These are phyloP conservation scores for Synaphobranchus kaupii DNA, from an alignment of 2,797 vertebrate species.

Conservation along the genomic window DNA sequence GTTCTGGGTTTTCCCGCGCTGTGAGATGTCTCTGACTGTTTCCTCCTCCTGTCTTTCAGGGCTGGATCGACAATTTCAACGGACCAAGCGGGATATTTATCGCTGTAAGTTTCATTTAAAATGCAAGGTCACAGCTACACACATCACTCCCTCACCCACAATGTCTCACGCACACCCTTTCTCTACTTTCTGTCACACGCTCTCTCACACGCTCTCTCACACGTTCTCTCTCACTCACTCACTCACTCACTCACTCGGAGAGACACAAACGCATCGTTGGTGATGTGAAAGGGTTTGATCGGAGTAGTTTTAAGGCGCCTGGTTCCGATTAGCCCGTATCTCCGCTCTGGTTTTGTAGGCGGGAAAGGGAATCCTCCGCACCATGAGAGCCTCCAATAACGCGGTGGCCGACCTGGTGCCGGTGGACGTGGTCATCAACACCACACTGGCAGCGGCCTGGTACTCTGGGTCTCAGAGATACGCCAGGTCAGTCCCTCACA, in stretches of 20 bases:
- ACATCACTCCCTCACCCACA: neutral
- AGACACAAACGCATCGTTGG: neutral
- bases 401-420: constrained; percentile 96
- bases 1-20: neutral
- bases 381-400: constrained; percentile 92
- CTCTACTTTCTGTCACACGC: too few species aligned
- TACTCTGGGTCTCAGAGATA: constrained; percentile 91
- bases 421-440: constrained; percentile 94
- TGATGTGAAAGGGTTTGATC: neutral
- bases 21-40: neutral
- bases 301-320: neutral
- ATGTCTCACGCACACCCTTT: neutral
- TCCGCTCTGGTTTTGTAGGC: constrained; percentile 72
- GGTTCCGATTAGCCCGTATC: too few species aligned
- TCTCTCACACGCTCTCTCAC: too few species aligned
- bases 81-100: constrained; percentile 98
- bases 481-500: constrained; percentile 66
- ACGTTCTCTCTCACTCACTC: too few species aligned
- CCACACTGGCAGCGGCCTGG: constrained; percentile 91
- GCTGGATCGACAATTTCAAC: constrained; percentile 99
- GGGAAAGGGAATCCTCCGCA: constrained; percentile 97
- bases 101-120: constrained; percentile 80
- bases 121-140: neutral
- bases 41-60: constrained; percentile 69
- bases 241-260: neutral